Evolutionary conservation across 2,888 invertebrate genomes (phyloP).

Genomic region (Harpalus rubripes): DNA sequence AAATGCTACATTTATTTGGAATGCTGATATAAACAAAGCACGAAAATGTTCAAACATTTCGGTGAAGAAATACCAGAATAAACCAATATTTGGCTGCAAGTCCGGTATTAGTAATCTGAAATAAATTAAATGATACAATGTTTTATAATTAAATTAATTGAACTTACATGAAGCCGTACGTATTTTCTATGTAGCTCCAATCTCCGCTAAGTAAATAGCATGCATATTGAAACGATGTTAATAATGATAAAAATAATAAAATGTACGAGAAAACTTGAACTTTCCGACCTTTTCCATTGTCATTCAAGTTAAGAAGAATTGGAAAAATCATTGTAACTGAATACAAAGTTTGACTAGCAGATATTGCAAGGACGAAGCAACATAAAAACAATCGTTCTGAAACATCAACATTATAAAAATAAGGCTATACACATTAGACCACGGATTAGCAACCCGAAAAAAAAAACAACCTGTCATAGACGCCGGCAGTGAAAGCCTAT

Average conservation of each 20-base stretch:
- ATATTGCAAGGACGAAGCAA: constrained; percentile 85
- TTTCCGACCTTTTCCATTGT: constrained; percentile 76
- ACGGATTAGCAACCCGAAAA: no score
- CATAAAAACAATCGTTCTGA: constrained; percentile 82
- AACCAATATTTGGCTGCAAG: constrained; percentile 96
- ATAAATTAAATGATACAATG: constrained; percentile 72
- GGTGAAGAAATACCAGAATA: constrained; percentile 99
- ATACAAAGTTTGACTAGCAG: constrained; percentile 90
- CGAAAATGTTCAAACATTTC: constrained; percentile 99
- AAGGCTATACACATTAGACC: no score
- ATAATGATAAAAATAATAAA: constrained; percentile 61
- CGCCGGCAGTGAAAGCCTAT: no score
- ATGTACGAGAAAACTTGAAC: constrained; percentile 70
- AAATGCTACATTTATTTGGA: constrained; percentile 96
- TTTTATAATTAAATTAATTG: constrained; percentile 23
- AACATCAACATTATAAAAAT: constrained; percentile 67
- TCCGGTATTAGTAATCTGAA: constrained; percentile 94
- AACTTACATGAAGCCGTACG: constrained; percentile 89
- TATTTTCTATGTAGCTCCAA: constrained; percentile 80
- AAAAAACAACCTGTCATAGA: no score
- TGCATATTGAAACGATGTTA: constrained; percentile 79
- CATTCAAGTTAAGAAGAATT: constrained; percentile 85
- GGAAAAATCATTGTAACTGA: constrained; percentile 92
- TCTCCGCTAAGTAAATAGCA: constrained; percentile 83
- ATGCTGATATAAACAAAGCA: constrained; percentile 95